Evolutionary conservation across 92 coral and sea anemone genomes (phyloP), one percentile per base, ranked within the genome.

Genomic region (Palythoa grandis): DNA sequence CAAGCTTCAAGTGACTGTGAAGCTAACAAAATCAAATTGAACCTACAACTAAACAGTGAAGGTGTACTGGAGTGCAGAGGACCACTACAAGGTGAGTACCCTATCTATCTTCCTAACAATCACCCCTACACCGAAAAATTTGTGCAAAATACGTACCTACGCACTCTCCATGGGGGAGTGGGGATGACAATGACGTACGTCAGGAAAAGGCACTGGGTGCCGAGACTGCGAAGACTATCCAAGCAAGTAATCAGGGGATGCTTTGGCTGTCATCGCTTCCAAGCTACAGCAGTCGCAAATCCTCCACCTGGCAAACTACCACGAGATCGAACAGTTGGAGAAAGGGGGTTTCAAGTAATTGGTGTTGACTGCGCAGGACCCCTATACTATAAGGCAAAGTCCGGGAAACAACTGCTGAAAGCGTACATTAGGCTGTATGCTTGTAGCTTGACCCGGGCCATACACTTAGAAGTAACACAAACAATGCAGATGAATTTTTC

Each of bases 131-230:
- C 56, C 22, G 12, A 72, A 52, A 72, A 72, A 40, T 1, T 72
- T 10, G 76, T 72, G 52, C 76, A 39, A 72, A 20, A 38, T 29
- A 52, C 76, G 52, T 52, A 72, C 22, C 50, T 37, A 22, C 3
- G 52, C 56, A 72, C 77, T 17, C 77, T 72, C 52, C 77, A 39
- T 16, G 54, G 77, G 77, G 54, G 77, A 37, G 56, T 72, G 77
- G 24, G 20, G 10, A 37, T 39, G 50, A 13, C 77, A 19, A 39
- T 72, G 54, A 40, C 54, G 23, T 17, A 40, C 11, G 25, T 39
- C 8, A 72, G 77, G 53, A 22, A 15, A 22, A 37, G 52, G 22
- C 54, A 74, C 56, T 74, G 78, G 58, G 53, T 73, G n/a, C 78
- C 58, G 37, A 47, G 35, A 47, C 60, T 74, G 15, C 7, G 61